Conservation (phyloP, 2,113 vertebrate genomes). For the Dissostichus mawsoni region DNA sequence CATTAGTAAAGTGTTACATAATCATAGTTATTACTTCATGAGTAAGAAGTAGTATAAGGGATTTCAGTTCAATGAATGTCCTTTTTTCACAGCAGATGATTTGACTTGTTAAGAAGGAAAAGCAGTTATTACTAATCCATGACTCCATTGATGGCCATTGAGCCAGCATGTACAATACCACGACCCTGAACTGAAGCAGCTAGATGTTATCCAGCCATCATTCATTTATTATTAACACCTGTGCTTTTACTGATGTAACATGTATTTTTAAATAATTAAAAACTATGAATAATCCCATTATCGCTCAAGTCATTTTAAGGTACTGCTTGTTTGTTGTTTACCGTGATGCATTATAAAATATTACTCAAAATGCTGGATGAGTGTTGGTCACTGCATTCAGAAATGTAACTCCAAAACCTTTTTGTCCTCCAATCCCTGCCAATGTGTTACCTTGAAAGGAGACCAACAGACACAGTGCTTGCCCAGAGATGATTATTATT, state of each 20-base stretch:
- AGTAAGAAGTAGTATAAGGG: neutral
- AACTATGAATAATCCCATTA: neutral
- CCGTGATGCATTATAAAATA: no score
- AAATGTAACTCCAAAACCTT: neutral
- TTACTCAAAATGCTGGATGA: constrained; percentile 1
- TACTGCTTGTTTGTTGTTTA: neutral
- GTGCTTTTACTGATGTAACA: neutral
- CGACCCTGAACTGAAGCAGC: neutral
- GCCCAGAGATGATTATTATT: constrained; percentile 44
- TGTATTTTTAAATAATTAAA: neutral
- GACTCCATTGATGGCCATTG: neutral
- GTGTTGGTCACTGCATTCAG: constrained; percentile 16
- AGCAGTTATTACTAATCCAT: constrained; percentile 1
- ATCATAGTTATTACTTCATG: neutral
- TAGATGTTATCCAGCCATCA: neutral
- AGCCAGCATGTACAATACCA: neutral
- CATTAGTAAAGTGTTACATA: neutral
- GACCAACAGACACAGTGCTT: constrained; percentile 25
- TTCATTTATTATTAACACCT: neutral
- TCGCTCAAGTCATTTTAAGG: neutral
- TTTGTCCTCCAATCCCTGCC: constrained; percentile 16
- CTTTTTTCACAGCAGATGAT: neutral
- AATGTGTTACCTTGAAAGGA: constrained; percentile 44
- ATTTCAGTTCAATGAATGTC: neutral
- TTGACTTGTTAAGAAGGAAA: constrained; percentile 3